Conservation (phyloP, 2,888 invertebrate species). For the Xanthia togata region DNA sequence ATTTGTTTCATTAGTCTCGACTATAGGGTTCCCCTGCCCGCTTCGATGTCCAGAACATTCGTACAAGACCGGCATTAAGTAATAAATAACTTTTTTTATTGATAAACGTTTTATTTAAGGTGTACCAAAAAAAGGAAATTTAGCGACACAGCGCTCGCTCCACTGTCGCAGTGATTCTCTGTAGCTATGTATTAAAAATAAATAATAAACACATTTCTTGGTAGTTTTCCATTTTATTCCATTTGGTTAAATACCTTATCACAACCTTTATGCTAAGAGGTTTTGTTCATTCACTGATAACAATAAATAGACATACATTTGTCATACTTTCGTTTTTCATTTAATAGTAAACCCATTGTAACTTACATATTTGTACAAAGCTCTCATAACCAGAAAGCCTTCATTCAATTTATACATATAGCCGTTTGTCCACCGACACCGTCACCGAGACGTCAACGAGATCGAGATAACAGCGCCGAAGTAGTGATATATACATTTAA, state of each 20-base stretch:
- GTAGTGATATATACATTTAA: no score
- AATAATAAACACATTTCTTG: slow-evolving; percentile 79
- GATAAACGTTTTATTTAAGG: slow-evolving; percentile 76
- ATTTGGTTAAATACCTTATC: slow-evolving; percentile 31
- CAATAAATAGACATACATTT: slow-evolving; percentile 59
- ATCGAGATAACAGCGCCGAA: no score
- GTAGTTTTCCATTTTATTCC: slow-evolving; percentile 60
- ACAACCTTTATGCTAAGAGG: slow-evolving; percentile 46
- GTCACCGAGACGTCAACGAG: no score
- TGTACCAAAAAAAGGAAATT: slow-evolving; percentile 84
- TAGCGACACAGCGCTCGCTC: slow-evolving; percentile 69
- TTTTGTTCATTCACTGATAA: slow-evolving; percentile 32
- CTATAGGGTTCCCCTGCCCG: slow-evolving; percentile 62
- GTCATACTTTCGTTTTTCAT: slow-evolving; percentile 43
- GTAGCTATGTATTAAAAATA: slow-evolving; percentile 88
- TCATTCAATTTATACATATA: no score
- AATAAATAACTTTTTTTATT: slow-evolving; percentile 69
- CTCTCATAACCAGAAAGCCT: not conserved
- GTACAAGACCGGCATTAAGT: slow-evolving; percentile 65
- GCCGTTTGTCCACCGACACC: no score
- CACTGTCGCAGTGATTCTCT: slow-evolving; percentile 83
- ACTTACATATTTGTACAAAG: not conserved
- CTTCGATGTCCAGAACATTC: slow-evolving; percentile 71
- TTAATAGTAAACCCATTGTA: slow-evolving; percentile 21
- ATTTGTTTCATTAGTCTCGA: slow-evolving; percentile 54